Percentiles rank a stretch among this genome's conserved stretches.
Conservation (phyloP, 2,888 invertebrate species). For the Dynastes tityus region DNA sequence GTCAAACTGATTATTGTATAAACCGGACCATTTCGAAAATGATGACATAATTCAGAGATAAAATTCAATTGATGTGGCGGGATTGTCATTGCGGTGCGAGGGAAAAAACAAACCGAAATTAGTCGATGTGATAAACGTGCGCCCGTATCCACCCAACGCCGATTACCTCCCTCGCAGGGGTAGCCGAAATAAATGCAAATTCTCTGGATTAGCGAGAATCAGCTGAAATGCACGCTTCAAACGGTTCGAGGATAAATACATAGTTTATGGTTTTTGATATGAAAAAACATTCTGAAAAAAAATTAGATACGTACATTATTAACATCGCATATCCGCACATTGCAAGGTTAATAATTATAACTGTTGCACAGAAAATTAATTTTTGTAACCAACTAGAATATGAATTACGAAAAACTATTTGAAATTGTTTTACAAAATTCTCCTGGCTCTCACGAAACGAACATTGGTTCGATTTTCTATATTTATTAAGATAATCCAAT, state of each 20-base stretch:
- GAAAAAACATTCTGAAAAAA: conserved; percentile 16
- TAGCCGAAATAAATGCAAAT: conserved; percentile 43
- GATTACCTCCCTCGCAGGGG: conserved; percentile 3
- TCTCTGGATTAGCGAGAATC: conserved; percentile 39
- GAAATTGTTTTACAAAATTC: too few species aligned
- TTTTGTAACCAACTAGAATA: too few species aligned
- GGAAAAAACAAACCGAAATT: conserved; percentile 39
- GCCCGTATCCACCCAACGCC: conserved; percentile 20
- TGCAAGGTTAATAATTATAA: too few species aligned
- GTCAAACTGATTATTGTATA: conserved; percentile 40
- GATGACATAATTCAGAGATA: conserved; percentile 44
- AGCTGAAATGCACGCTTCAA: conserved; percentile 24
- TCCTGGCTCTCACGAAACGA: too few species aligned
- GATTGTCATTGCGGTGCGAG: conserved; percentile 21
- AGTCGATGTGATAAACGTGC: conserved; percentile 38
- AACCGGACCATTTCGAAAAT: conserved; percentile 46
- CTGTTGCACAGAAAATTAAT: too few species aligned
- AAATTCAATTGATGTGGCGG: conserved; percentile 42
- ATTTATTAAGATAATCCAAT: too few species aligned
- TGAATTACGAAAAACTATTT: too few species aligned
- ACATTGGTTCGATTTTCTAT: too few species aligned
- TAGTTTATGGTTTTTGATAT: conserved; percentile 28
- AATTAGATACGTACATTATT: neutral
- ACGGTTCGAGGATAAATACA: conserved; percentile 33
- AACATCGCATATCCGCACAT: neutral